These are phyloP conservation scores for Pegea sp. DNA, from an alignment of 23 tunicate species.

Conservation along the genomic window DNA sequence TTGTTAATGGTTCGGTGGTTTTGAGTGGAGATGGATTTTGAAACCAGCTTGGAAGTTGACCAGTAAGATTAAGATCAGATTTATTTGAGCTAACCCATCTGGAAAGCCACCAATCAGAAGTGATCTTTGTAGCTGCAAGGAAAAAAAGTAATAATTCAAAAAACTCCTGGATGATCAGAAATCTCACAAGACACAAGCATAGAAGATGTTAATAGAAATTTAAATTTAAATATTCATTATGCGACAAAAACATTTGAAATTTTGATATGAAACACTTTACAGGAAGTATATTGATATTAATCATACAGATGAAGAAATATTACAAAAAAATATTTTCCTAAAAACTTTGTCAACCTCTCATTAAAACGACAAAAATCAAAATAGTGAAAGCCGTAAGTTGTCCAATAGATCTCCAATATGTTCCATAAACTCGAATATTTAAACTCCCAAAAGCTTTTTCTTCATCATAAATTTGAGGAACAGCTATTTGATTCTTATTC, in stretches of 20 bases:
- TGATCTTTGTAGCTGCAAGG: constrained; percentile 53
- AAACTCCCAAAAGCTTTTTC: constrained; percentile 78
- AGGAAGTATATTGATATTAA: too few species aligned
- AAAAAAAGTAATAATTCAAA: neutral
- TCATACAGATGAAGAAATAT: too few species aligned
- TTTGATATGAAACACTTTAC: too few species aligned
- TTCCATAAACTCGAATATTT: constrained; percentile 39
- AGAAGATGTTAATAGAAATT: too few species aligned
- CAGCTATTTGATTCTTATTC: too few species aligned
- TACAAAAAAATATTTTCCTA: too few species aligned
- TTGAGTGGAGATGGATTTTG: neutral
- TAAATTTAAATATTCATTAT: too few species aligned
- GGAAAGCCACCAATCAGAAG: constrained; percentile 93
- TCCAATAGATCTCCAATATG: constrained; percentile 76
- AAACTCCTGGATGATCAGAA: too few species aligned
- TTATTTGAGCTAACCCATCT: constrained; percentile 48
- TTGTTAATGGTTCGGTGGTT: neutral
- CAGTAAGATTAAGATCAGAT: neutral
- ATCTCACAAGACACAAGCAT: too few species aligned
- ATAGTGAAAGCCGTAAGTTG: constrained; percentile 22
- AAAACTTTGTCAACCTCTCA: constrained; percentile 43
- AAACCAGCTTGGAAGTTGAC: neutral
- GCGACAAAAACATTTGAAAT: too few species aligned
- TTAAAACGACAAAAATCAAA: constrained; percentile 43
- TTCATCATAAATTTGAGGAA: constrained; percentile 11